Conservation (phyloP, 2,113 vertebrate genomes). For the Rhinoptilus africanus region DNA sequence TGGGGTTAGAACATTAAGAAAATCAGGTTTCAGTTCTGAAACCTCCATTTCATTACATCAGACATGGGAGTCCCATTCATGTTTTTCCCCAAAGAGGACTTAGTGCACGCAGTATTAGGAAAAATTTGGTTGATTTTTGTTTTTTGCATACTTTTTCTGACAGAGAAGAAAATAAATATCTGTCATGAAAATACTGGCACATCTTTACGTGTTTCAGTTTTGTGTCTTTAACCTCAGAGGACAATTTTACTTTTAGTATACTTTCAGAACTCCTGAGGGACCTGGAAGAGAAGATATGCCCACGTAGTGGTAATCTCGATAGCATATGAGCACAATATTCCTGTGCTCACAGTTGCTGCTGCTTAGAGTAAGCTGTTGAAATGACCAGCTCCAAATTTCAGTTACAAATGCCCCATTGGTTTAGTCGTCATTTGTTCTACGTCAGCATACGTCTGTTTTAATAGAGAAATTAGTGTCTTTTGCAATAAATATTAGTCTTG, state of each 20-base stretch:
- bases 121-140: neutral
- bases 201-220: neutral
- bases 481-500: neutral
- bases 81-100: neutral
- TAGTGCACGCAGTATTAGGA: neutral
- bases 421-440: neutral
- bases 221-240: neutral
- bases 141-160: neutral
- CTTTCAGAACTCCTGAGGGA: neutral
- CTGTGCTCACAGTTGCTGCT: neutral
- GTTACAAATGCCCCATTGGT: neutral
- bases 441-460: neutral
- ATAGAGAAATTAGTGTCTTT: neutral
- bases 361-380: neutral
- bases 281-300: neutral
- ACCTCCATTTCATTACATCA: neutral
- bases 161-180: neutral
- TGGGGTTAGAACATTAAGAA: neutral
- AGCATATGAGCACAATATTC: neutral
- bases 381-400: neutral
- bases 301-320: neutral
- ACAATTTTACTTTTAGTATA: neutral
- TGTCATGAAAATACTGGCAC: neutral
- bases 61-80: neutral
- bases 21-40: neutral